phyloP scores from a whole-genome alignment of 35 echinoderm and acorn worm species.

The Acanthaster planci region DNA sequence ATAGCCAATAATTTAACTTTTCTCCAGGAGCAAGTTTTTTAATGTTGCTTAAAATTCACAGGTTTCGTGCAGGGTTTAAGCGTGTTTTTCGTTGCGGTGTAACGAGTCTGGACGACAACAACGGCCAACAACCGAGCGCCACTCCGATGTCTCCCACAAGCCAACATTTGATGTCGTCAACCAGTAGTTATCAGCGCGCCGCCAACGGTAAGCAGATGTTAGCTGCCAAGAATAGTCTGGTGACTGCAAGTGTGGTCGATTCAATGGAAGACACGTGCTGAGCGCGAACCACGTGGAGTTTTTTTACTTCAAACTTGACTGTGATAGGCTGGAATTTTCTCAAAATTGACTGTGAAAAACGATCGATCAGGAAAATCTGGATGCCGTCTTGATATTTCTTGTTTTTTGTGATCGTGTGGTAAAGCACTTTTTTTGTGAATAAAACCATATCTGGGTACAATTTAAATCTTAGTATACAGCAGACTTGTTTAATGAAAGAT shows the following conservation, averaged over 20 bases:
- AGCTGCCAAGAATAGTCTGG: neutral
- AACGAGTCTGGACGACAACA: neutral
- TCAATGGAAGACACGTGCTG: neutral
- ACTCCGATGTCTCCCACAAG: neutral
- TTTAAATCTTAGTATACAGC: too few relatives aligned
- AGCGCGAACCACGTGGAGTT: too few relatives aligned
- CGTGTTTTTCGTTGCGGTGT: constrained; percentile 70
- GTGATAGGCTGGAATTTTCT: too few relatives aligned
- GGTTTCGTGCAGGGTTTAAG: constrained; percentile 87
- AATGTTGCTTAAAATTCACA: constrained; percentile 25
- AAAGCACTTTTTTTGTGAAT: too few relatives aligned
- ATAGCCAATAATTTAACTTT: too few relatives aligned
- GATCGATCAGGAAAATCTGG: too few relatives aligned
- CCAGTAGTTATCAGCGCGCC: constrained; percentile 1
- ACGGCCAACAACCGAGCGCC: neutral
- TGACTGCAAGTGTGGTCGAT: neutral
- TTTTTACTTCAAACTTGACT: too few relatives aligned
- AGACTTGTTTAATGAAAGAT: too few relatives aligned
- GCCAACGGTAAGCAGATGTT: neutral
- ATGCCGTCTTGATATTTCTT: too few relatives aligned
- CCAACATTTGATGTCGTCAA: neutral
- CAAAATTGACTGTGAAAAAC: too few relatives aligned
- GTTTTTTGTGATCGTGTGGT: too few relatives aligned
- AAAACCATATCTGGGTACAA: too few relatives aligned
- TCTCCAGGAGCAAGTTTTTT: neutral